A percentile compares a stretch with the other conserved stretches of the same genome.
Evolutionary conservation across 2,113 vertebrate species (phyloP).

Genomic region (Oncorhynchus mykiss): DNA sequence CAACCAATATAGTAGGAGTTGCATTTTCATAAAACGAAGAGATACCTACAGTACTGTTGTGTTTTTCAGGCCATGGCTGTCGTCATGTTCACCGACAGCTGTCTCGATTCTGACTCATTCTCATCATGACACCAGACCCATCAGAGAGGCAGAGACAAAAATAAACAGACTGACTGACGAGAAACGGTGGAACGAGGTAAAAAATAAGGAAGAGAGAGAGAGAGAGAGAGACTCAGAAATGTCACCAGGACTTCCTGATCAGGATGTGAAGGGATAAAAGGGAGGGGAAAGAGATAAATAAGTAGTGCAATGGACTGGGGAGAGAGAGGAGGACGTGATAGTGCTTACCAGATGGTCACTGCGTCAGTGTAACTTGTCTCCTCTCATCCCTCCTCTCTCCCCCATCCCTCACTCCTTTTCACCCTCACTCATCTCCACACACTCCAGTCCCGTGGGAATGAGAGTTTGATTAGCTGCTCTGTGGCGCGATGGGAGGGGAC

Average conservation of each 20-base stretch:
- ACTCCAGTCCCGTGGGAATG: not conserved
- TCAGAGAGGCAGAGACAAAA: not conserved
- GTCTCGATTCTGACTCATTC: not conserved
- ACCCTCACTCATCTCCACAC: not conserved
- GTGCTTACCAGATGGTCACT: slow-evolving; percentile 53
- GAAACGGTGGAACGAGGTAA: not conserved
- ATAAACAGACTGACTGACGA: not conserved
- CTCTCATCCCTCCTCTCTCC: not conserved
- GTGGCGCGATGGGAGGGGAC: not conserved
- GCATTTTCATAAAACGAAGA: too few species aligned
- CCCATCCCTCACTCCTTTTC: not conserved
- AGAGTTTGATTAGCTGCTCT: not conserved
- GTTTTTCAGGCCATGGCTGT: not conserved
- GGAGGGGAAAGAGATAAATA: not conserved
- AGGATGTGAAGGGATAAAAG: not conserved
- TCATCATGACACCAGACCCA: not conserved
- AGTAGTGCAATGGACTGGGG: not conserved
- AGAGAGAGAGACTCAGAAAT: slow-evolving; percentile 2
- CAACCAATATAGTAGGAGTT: too few species aligned
- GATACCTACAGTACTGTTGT: not conserved
- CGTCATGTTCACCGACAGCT: not conserved
- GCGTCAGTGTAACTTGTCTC: slow-evolving; percentile 9
- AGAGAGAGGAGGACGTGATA: slow-evolving; percentile 26
- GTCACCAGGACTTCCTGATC: not conserved
- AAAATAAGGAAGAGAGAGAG: slow-evolving; percentile 5